A percentile compares a stretch with the other conserved stretches of the same genome.
Conservation (phyloP, 2,797 vertebrate genomes). For the Nyctalus aviator region DNA sequence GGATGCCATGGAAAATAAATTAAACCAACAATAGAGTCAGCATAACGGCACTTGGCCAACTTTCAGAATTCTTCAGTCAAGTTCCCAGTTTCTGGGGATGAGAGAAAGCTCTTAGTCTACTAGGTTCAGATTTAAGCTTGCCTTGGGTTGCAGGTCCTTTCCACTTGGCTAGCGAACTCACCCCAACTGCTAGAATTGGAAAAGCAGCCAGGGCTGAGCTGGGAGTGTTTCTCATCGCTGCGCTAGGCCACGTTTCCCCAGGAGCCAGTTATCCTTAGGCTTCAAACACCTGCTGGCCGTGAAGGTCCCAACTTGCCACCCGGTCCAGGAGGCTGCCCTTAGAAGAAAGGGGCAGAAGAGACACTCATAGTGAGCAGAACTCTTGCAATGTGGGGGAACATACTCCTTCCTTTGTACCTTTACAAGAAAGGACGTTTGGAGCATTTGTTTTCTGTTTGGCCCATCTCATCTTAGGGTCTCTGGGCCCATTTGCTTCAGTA, state of each 20-base stretch:
- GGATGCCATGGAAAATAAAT: not conserved
- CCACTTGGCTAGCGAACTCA: constrained; percentile 3
- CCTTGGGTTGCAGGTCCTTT: not conserved
- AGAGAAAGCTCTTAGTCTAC: not conserved
- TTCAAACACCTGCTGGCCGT: not conserved
- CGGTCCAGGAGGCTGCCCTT: not conserved
- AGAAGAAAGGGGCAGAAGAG: not conserved
- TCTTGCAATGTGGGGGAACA: not conserved
- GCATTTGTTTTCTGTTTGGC: not conserved
- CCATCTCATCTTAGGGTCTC: not conserved
- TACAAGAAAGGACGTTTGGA: not conserved
- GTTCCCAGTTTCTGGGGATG: not conserved
- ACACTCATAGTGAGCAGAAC: not conserved
- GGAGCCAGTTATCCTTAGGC: not conserved
- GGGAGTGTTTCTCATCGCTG: not conserved
- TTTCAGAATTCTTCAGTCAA: constrained; percentile 1
- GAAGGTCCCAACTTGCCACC: not conserved
- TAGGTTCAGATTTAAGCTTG: not conserved
- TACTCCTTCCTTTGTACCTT: not conserved
- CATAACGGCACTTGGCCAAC: not conserved
- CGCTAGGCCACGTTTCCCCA: not conserved
- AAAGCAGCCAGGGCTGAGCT: not conserved
- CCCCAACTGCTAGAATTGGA: not conserved
- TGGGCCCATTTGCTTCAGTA: not conserved
- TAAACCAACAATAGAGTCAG: not conserved